These are phyloP conservation scores for Alouatta palliata DNA, from an alignment of 2,113 vertebrate species.

Conservation along the genomic window DNA sequence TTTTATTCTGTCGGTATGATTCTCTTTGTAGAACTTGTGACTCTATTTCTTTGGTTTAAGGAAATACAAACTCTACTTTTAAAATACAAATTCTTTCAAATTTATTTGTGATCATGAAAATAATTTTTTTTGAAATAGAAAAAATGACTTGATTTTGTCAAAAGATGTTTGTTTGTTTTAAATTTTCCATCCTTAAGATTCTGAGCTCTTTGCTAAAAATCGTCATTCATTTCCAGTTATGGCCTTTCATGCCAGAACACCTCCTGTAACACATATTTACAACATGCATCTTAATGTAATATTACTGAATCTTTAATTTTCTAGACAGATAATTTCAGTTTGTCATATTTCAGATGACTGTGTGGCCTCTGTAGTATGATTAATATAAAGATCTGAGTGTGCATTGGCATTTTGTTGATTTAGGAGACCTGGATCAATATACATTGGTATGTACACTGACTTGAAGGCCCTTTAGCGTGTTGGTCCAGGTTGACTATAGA, in stretches of 20 bases:
- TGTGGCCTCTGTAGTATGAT: not conserved
- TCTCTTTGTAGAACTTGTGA: not conserved
- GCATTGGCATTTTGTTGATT: constrained; percentile 26
- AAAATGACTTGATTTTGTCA: not conserved
- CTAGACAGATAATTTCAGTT: not conserved
- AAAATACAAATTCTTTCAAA: not conserved
- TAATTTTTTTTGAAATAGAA: constrained; percentile 6
- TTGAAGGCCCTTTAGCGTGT: constrained; percentile 23
- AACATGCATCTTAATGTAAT: not conserved
- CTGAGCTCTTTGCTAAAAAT: not conserved
- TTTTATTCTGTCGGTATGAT: not conserved
- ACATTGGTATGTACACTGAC: not conserved
- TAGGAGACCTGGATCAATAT: constrained; percentile 6
- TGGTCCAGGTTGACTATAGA: not conserved
- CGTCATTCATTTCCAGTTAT: not conserved
- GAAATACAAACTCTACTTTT: not conserved
- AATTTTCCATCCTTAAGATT: constrained; percentile 5
- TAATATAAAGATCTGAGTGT: not conserved
- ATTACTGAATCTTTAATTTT: constrained; percentile 27
- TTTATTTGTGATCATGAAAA: constrained; percentile 14
- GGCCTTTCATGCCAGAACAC: not conserved
- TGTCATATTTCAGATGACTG: not conserved
- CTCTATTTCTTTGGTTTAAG: constrained; percentile 13
- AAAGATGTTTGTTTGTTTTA: constrained; percentile 15
- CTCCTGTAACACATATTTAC: not conserved